Conservation (phyloP, 2,797 vertebrate species). For the Chelon auratus region DNA sequence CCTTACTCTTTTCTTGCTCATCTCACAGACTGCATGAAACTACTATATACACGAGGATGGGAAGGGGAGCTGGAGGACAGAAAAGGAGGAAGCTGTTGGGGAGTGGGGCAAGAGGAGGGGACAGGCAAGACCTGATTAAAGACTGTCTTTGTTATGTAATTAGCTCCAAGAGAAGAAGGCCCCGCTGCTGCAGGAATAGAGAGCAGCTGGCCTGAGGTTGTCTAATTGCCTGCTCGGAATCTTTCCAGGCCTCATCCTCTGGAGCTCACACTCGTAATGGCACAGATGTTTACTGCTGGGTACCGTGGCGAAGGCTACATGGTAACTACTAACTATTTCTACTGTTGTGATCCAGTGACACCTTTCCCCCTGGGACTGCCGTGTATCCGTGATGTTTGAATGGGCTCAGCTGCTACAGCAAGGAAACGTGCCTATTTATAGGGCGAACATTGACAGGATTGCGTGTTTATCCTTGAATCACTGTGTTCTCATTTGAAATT, state of each 20-base stretch:
- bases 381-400: constrained; percentile 50
- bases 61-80: constrained; percentile 26
- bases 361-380: constrained; percentile 51
- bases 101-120: constrained; percentile 34
- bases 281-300: constrained; percentile 80
- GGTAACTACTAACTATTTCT: constrained; percentile 63
- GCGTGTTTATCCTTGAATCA: constrained; percentile 60
- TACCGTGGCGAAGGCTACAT: constrained; percentile 55
- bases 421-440: constrained; percentile 61
- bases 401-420: constrained; percentile 60
- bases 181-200: constrained; percentile 67
- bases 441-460: constrained; percentile 27
- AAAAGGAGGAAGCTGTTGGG: constrained; percentile 35
- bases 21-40: constrained; percentile 35
- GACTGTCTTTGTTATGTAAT: constrained; percentile 82
- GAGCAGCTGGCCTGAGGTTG: constrained; percentile 82
- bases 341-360: constrained; percentile 63
- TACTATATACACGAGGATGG: constrained; percentile 20
- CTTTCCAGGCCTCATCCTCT: constrained; percentile 75
- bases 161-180: constrained; percentile 74
- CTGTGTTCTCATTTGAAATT: constrained; percentile 59
- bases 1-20: constrained; percentile 10
- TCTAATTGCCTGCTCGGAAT: constrained; percentile 82
- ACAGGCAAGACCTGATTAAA: constrained; percentile 78
- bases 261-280: constrained; percentile 72